Percentiles rank a stretch among this genome's conserved stretches.
phyloP scores from a whole-genome alignment of 2,113 vertebrate genomes.

The Thinocorus orbignyianus region DNA sequence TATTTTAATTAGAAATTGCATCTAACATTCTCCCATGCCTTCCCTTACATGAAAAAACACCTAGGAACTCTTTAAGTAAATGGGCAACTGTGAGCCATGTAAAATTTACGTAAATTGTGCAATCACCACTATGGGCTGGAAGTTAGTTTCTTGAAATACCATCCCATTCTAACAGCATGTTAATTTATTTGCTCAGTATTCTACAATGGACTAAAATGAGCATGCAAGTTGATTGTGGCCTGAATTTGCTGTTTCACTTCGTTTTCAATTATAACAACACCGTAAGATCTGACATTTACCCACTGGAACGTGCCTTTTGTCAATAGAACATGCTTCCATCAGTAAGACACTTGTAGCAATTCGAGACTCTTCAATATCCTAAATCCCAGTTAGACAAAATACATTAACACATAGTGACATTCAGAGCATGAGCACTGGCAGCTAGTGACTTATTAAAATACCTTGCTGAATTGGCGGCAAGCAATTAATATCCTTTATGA shows the following conservation, averaged over 20 bases:
- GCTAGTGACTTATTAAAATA: background rate
- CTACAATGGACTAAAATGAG: background rate
- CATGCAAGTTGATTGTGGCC: background rate
- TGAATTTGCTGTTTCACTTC: constrained; percentile 12
- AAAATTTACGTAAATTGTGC: background rate
- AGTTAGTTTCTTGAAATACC: background rate
- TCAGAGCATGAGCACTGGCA: background rate
- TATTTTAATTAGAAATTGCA: background rate
- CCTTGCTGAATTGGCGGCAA: background rate
- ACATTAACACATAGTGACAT: background rate
- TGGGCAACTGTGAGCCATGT: background rate
- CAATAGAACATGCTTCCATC: constrained; percentile 17
- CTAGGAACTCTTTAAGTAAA: background rate
- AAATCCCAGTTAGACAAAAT: background rate
- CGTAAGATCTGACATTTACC: constrained; percentile 18
- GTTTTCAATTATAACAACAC: constrained; percentile 38
- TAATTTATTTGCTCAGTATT: background rate
- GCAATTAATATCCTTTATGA: background rate
- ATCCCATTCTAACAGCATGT: background rate
- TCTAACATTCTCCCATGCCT: background rate
- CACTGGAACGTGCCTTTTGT: background rate
- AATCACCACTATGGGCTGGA: background rate
- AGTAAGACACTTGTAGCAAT: background rate
- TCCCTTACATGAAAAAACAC: background rate
- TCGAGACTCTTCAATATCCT: background rate